A percentile compares a stretch with the other conserved stretches of the same genome.
Evolutionary conservation across 2,113 vertebrate genomes (phyloP).

Genomic region (Clarias magur): DNA sequence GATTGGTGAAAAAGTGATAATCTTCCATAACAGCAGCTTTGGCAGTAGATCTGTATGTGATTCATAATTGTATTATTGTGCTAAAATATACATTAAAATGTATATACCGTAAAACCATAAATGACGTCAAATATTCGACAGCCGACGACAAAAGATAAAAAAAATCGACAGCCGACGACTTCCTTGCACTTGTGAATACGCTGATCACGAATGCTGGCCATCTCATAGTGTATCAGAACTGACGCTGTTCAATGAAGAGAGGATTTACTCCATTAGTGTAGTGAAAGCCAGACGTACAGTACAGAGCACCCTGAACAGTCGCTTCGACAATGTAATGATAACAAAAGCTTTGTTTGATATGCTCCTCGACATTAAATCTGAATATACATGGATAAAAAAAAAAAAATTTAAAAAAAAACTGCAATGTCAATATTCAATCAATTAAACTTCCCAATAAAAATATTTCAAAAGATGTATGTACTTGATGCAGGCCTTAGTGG

Average conservation of each 20-base stretch:
- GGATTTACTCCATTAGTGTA: too few relatives aligned
- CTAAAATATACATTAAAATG: background rate
- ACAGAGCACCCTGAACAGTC: background rate
- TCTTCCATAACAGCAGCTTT: background rate
- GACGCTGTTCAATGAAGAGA: too few relatives aligned
- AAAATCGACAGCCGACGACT: too few relatives aligned
- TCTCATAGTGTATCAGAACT: too few relatives aligned
- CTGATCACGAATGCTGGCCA: too few relatives aligned
- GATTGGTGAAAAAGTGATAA: background rate
- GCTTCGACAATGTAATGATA: background rate
- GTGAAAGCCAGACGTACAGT: too few relatives aligned
- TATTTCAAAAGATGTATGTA: background rate
- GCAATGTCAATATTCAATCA: background rate
- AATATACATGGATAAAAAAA: background rate
- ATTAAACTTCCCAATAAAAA: background rate
- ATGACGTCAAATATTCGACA: too few relatives aligned
- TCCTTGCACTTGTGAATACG: too few relatives aligned
- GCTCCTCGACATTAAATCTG: background rate
- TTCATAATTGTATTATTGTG: background rate
- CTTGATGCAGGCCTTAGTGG: slow-evolving; percentile 59
- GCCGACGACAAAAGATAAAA: too few relatives aligned
- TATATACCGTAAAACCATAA: too few relatives aligned
- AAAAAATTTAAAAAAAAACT: too few relatives aligned
- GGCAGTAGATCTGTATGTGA: background rate
- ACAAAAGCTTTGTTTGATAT: background rate